A percentile compares a stretch with the other conserved stretches of the same genome.
Evolutionary conservation across 2,113 vertebrate genomes (phyloP).

Genomic region (Trachemys scripta): DNA sequence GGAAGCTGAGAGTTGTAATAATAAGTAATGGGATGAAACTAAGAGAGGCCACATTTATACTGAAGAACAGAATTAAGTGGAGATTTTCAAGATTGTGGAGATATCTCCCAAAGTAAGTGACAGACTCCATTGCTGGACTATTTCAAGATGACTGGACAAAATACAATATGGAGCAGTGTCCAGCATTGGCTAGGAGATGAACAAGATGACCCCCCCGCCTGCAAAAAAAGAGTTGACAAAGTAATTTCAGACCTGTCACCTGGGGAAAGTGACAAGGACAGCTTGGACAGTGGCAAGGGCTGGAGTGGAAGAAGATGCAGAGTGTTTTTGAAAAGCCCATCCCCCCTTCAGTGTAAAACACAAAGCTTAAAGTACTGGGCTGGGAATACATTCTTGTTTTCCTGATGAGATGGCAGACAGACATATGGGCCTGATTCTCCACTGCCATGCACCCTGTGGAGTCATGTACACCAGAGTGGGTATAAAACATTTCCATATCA

Average conservation of each 20-base stretch:
- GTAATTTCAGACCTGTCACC: not conserved
- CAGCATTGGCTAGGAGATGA: not conserved
- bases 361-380: not conserved
- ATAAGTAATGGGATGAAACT: not conserved
- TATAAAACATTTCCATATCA: not conserved
- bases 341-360: not conserved
- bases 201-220: not conserved
- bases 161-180: not conserved
- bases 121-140: not conserved
- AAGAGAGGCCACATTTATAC: not conserved
- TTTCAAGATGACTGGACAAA: not conserved
- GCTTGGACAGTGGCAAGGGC: not conserved
- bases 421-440: not conserved
- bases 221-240: not conserved
- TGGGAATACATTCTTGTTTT: not conserved
- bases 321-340: not conserved
- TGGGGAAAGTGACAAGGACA: accelerated
- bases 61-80: not conserved
- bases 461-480: not conserved
- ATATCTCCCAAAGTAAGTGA: not conserved
- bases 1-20: not conserved
- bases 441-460: not conserved
- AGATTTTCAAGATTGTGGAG: not conserved
- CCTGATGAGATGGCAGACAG: not conserved
- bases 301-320: not conserved